Evolutionary conservation across 2,888 invertebrate genomes (phyloP), one percentile per base, ranked within the genome.

Genomic region (Amaurobius ferox): DNA sequence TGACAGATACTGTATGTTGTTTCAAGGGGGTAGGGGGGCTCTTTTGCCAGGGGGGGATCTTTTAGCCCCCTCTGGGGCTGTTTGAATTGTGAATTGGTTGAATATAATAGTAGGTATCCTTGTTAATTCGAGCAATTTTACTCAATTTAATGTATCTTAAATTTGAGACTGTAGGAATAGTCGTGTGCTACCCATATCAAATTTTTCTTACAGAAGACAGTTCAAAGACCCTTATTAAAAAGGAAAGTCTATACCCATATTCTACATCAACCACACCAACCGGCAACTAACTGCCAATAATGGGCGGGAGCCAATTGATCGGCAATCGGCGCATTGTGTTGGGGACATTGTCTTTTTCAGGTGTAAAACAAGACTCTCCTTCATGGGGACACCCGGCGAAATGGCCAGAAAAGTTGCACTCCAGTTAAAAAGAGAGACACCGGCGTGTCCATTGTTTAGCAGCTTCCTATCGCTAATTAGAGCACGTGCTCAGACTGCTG

Each of bases 401-500:
- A 35, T 35, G 35, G 11, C 35, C 35, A 35, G n/a, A 16, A 44
- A 44, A 44, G n/a, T 11, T 44, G 19, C 23, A n/a, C 5, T 23
- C 55, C 55, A 23, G 23, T 55, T 16, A 55, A 16, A 44, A 55
- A 55, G 23, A 6, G 11, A 6, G 5, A 3, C 19, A 23, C 55
- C 23, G 55, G 23, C 11, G 55, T 55, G 16, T 55, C 55, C 16
- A 55, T 55, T 55, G 55, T 55, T 55, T 11, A 23, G 23, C 2
- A 23, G 19, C 55, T 55, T 55, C 55, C 55, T 55, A 55, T 23
- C 19, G 7, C 55, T 55, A 55, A 55, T 55, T 55, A 55, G 55
- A 55, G 16, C 23, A 23, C 55, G 55, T 55, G 55, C 2, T 55
- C 55, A 5, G 55, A 11, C 3, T 44, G 44, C 23, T 23, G 5